Percentiles rank a stretch among this genome's conserved stretches.
Conservation (phyloP, 2,888 invertebrate species). For the Sabatieria punctata region DNA sequence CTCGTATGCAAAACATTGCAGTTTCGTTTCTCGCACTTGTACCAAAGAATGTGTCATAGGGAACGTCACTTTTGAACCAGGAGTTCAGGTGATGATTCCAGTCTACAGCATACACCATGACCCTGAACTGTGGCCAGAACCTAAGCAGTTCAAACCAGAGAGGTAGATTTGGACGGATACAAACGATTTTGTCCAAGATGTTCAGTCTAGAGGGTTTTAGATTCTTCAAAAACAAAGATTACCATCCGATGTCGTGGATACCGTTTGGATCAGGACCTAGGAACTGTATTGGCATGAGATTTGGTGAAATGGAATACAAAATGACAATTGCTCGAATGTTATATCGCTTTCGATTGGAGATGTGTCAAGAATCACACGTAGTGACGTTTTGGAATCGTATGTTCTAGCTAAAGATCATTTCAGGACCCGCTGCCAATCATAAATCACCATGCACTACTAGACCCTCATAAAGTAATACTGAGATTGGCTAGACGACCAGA, state of each 20-base stretch:
- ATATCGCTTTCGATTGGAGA: too few species aligned
- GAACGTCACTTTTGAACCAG: background rate
- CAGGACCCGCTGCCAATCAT: too few species aligned
- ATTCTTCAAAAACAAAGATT: background rate
- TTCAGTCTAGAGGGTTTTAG: too few species aligned
- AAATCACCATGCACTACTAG: too few species aligned
- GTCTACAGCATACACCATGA: conserved; percentile 6
- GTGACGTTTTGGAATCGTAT: too few species aligned
- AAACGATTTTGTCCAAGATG: too few species aligned
- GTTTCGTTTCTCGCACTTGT: conserved; percentile 4
- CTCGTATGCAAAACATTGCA: background rate
- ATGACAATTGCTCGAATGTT: conserved; percentile 4
- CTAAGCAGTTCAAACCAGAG: conserved; percentile 8
- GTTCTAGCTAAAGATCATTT: too few species aligned
- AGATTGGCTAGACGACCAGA: too few species aligned
- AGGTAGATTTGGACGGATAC: too few species aligned
- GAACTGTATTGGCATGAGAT: conserved; percentile 10
- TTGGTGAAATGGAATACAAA: conserved; percentile 10
- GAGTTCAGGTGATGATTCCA: conserved; percentile 4
- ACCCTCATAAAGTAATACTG: too few species aligned
- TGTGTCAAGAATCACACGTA: too few species aligned
- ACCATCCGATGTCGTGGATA: conserved; percentile 7
- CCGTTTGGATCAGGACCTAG: conserved; percentile 10
- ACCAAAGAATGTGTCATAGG: background rate
- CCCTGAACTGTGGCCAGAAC: conserved; percentile 9